phyloP scores from a whole-genome alignment of 2,113 vertebrate species.

The Pluvialis apricaria region DNA sequence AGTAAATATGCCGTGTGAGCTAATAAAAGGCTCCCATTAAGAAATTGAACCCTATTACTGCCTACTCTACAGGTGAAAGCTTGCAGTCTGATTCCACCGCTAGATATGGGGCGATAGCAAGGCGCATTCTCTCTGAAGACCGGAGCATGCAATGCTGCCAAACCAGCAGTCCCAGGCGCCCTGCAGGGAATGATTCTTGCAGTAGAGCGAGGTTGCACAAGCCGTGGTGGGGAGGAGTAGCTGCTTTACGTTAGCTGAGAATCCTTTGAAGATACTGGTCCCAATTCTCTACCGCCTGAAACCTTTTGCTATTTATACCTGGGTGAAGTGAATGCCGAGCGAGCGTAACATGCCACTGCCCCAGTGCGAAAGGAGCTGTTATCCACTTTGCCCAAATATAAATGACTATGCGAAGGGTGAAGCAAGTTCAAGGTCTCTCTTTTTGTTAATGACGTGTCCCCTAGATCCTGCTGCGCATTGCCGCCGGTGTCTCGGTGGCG shows the following conservation, averaged over 20 bases:
- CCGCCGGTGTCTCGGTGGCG: background rate
- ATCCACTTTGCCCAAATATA: conserved; percentile 44
- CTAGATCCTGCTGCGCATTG: background rate
- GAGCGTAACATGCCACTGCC: background rate
- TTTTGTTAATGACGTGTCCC: background rate
- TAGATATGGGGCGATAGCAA: background rate
- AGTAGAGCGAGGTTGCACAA: background rate
- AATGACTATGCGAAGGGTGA: conserved; percentile 22
- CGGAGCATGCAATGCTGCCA: background rate
- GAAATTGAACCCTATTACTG: conserved; percentile 43
- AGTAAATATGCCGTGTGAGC: background rate
- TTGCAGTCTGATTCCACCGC: conserved; percentile 41
- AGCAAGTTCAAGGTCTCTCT: conserved; percentile 45
- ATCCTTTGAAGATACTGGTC: conserved; percentile 4
- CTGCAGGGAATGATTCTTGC: background rate
- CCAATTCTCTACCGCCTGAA: background rate
- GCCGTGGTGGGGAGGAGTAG: background rate
- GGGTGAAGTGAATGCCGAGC: background rate
- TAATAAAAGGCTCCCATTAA: conserved; percentile 59
- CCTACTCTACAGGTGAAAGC: conserved; percentile 39
- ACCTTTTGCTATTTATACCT: conserved; percentile 51
- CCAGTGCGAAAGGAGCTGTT: conserved; percentile 15
- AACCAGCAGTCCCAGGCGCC: background rate
- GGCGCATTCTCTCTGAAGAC: background rate
- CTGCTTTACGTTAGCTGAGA: background rate